phyloP scores from a whole-genome alignment of 2,888 invertebrate genomes.

The Colletes collaris region DNA sequence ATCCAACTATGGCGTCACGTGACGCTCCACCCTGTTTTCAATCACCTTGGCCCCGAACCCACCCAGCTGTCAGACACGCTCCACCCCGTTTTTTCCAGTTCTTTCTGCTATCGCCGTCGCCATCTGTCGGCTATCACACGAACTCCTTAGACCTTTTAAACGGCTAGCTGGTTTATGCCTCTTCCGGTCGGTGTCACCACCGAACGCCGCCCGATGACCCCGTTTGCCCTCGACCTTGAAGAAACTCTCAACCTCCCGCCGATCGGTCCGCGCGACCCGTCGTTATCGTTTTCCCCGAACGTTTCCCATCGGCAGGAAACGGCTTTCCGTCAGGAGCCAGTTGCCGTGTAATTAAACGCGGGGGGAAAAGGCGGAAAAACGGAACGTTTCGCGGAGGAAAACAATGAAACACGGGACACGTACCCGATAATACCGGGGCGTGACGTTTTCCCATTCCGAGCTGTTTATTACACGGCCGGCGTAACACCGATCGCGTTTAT shows the following conservation, averaged over 20 bases:
- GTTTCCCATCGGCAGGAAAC: constrained; percentile 13
- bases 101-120: constrained; percentile 79
- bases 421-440: constrained; percentile 33
- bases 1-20: constrained; percentile 83
- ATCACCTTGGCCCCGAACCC: constrained; percentile 84
- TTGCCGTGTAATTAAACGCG: constrained; percentile 21
- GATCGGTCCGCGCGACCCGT: background rate
- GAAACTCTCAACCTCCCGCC: background rate
- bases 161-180: constrained; percentile 74
- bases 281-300: background rate
- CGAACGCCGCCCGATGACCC: constrained; percentile 39
- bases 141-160: constrained; percentile 77
- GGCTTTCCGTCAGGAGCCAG: background rate
- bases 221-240: background rate
- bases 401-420: constrained; percentile 27
- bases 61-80: constrained; percentile 83
- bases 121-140: constrained; percentile 77
- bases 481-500: constrained; percentile 25
- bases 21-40: constrained; percentile 86
- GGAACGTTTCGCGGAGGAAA: constrained; percentile 11
- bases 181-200: constrained; percentile 81
- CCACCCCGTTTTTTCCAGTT: constrained; percentile 82
- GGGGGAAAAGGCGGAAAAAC: background rate
- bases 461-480: constrained; percentile 41
- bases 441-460: constrained; percentile 44